Evolutionary conservation across 2,113 vertebrate genomes (phyloP).

Genomic region (Hirundichthys speculiger): DNA sequence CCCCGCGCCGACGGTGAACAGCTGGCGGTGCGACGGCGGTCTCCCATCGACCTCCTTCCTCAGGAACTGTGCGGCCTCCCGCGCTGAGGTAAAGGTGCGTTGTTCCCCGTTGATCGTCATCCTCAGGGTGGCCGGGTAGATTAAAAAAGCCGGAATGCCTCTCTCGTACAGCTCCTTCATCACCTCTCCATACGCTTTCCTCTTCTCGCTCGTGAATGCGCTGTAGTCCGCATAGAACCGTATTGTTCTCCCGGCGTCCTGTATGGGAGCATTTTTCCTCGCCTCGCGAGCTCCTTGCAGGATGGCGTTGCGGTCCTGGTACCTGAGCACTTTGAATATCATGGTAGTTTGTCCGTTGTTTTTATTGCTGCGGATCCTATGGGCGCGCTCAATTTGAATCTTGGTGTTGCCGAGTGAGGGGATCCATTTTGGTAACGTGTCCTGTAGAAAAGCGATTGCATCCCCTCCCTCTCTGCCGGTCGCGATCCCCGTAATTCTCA

Average conservation of each 20-base stretch:
- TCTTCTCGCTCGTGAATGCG: too few relatives aligned
- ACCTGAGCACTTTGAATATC: neutral
- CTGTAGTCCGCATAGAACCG: too few relatives aligned
- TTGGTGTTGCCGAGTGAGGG: neutral
- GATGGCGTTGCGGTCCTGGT: neutral
- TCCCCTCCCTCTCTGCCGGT: neutral
- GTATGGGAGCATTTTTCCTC: neutral
- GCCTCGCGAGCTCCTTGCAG: neutral
- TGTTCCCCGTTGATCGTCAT: too few relatives aligned
- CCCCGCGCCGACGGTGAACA: too few relatives aligned
- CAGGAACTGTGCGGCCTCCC: too few relatives aligned
- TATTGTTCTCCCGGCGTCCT: neutral
- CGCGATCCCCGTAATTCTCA: neutral
- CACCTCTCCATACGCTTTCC: too few relatives aligned
- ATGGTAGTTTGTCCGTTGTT: neutral
- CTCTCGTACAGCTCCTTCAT: too few relatives aligned
- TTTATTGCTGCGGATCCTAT: neutral
- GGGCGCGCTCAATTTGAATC: neutral
- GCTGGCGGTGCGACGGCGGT: too few relatives aligned
- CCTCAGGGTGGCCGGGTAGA: too few relatives aligned
- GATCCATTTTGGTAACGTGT: neutral
- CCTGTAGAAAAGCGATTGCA: neutral
- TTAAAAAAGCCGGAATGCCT: too few relatives aligned
- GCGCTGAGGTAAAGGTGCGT: too few relatives aligned
- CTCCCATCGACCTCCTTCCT: too few relatives aligned